phyloP scores from a whole-genome alignment of 2,797 vertebrate species.

The Nasua narica region DNA sequence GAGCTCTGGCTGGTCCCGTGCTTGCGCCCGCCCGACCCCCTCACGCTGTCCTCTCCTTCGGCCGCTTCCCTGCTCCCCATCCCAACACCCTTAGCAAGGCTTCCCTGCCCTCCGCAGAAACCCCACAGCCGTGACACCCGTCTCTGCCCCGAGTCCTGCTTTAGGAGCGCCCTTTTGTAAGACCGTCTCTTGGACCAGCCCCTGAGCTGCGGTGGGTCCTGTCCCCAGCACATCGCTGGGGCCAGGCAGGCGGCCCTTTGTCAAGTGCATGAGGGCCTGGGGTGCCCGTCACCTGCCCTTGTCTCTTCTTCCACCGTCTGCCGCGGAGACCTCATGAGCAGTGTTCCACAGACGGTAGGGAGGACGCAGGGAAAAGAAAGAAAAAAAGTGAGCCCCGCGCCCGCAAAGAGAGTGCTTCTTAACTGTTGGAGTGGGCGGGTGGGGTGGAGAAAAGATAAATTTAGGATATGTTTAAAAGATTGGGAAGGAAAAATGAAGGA shows the following conservation, averaged over 20 bases:
- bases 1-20: neutral
- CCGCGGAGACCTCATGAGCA: neutral
- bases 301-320: neutral
- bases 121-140: neutral
- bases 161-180: neutral
- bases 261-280: neutral
- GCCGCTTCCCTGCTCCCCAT: neutral
- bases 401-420: neutral
- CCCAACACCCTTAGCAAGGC: neutral
- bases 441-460: neutral
- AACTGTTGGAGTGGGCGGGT: neutral
- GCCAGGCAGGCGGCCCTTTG: neutral
- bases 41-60: neutral
- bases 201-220: neutral
- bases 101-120: neutral
- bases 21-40: neutral
- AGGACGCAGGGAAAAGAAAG: neutral
- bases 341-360: neutral
- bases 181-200: neutral
- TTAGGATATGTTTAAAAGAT: constrained; percentile 7
- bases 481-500: neutral
- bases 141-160: neutral
- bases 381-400: neutral
- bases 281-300: neutral
- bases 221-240: neutral